Conservation (phyloP, 2,113 vertebrate genomes). For the Cettia cetti region DNA sequence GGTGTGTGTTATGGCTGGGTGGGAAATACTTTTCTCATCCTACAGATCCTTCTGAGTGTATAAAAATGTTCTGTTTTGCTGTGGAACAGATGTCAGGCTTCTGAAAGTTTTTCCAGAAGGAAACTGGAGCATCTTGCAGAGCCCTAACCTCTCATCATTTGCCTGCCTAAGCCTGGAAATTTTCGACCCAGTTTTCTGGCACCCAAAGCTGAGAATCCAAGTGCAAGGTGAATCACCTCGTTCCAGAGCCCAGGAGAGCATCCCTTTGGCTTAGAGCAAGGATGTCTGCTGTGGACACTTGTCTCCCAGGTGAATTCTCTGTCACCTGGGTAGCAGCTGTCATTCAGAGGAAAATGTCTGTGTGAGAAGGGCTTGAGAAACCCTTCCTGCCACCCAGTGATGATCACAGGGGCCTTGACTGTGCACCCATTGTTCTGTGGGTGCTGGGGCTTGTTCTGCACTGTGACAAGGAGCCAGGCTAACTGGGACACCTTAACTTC, state of each 20-base stretch:
- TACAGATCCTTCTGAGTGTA: neutral
- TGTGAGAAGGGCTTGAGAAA: neutral
- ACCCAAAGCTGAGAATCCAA: neutral
- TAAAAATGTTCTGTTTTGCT: neutral
- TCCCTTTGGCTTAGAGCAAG: neutral
- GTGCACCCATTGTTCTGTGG: fast-evolving
- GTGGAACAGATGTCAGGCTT: neutral
- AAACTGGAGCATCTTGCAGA: neutral
- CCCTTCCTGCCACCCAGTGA: neutral
- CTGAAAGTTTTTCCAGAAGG: neutral
- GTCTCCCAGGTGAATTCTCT: neutral
- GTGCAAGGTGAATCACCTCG: fast-evolving
- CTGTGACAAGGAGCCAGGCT: neutral
- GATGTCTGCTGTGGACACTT: neutral
- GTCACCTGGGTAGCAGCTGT: neutral
- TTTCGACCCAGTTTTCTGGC: neutral
- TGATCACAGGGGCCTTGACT: neutral
- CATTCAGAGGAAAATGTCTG: neutral
- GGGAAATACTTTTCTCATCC: neutral
- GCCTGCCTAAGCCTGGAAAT: neutral
- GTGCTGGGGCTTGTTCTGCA: neutral
- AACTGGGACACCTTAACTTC: neutral
- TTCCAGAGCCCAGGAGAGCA: neutral
- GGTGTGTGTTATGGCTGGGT: neutral
- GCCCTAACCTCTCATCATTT: neutral